Evolutionary conservation across 2,888 invertebrate species (phyloP), one percentile per base, ranked within the genome.

Genomic region (Cheiracanthium punctorium): DNA sequence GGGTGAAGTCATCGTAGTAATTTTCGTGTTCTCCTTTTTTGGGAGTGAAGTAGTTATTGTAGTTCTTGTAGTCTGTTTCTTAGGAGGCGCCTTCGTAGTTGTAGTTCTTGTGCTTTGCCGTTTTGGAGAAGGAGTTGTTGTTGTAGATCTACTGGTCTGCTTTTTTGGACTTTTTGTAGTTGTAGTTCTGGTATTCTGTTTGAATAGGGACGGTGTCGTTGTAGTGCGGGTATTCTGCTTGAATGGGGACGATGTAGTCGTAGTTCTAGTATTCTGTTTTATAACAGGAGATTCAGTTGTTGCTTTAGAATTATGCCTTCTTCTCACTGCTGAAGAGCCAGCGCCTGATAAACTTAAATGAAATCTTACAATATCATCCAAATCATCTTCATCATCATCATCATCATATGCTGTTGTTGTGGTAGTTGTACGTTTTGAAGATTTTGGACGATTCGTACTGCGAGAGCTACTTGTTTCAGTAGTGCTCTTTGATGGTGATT

Each of bases 371-470:
- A 64, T 0, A 10, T 37, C 37, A 7, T 37, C 10, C 4, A 20
- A 20, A 10, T 12, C 64, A 10, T 37, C 37, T 37, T 37, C 10
- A 10, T 12, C 24, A 10, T 12, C 64, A 5, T n/a, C 29, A 24
- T 20, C 28, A 28, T 20, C 64, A 8, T n/a, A 24, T 64, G 69
- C 43, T 8, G 71, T 43, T 20, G 72, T 41, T 7, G 77, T 69
- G 14, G 84, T 85, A 0, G 84, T 85, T n/a, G 67, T 85, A 64
- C 69, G 48, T 70, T 73, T 79, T 29, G 81, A 81, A 37, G 14
- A 29, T 64, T 85, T 85, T 0, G 84, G 79, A 0, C 73, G 73
- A 28, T 64, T 7, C 14, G 76, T 71, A 43, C n/a, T 43, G 7
- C 82, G 58, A 20, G 79, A 10, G n/a, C 71, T 58, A 65, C 67